phyloP scores from a whole-genome alignment of 2,113 vertebrate genomes.

The Jaculus jaculus region DNA sequence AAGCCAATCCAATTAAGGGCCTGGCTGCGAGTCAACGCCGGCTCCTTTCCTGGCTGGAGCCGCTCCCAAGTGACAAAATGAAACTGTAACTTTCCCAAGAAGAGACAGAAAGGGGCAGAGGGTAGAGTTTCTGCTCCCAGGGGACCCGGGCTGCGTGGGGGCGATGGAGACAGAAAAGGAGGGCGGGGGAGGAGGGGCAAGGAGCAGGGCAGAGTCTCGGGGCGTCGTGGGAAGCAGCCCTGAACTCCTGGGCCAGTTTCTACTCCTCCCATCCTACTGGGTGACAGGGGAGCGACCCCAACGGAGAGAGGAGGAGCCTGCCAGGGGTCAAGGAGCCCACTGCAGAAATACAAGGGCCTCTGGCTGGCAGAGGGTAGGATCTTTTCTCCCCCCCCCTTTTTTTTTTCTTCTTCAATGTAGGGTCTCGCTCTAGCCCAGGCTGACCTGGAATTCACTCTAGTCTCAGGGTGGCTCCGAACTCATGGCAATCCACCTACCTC shows the following conservation, averaged over 20 bases:
- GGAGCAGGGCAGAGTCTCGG: no score
- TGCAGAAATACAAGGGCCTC: background rate
- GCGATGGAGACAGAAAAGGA: no score
- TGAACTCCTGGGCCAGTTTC: background rate
- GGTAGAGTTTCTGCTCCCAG: constrained; percentile 64
- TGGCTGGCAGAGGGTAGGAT: background rate
- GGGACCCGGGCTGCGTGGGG: background rate
- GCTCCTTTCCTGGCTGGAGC: constrained; percentile 57
- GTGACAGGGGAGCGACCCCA: no score
- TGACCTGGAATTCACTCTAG: no score
- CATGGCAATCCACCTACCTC: no score
- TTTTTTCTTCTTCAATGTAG: no score
- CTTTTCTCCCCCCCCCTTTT: background rate
- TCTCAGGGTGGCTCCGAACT: no score
- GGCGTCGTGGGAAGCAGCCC: background rate
- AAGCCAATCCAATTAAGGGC: constrained; percentile 72
- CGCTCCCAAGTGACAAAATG: constrained; percentile 67
- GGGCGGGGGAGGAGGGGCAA: no score
- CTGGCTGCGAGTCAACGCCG: constrained; percentile 70
- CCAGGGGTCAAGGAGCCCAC: background rate
- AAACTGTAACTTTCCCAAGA: constrained; percentile 62
- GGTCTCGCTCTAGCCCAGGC: no score
- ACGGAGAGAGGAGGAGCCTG: background rate
- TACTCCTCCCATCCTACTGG: background rate
- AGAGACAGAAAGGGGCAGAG: background rate